phyloP scores from a whole-genome alignment of 2,113 vertebrate genomes.

The Pteronura brasiliensis region DNA sequence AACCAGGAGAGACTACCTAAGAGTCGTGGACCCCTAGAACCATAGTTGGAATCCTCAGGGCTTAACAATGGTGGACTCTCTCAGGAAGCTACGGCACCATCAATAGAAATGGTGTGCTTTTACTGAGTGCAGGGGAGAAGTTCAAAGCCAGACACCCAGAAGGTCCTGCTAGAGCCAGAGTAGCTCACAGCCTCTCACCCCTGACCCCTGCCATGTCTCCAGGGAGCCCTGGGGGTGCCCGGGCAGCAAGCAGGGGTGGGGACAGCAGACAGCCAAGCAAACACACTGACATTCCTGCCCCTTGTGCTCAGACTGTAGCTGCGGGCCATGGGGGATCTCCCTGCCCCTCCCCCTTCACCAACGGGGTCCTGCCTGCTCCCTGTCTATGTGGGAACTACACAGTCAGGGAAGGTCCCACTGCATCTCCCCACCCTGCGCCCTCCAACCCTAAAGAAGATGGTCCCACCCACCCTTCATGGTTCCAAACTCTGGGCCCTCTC shows the following conservation, averaged over 20 bases:
- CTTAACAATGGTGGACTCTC: background rate
- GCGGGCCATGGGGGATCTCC: background rate
- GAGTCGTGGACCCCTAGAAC: background rate
- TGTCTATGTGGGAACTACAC: background rate
- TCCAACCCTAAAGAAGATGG: background rate
- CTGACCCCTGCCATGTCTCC: background rate
- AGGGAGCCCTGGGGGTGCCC: background rate
- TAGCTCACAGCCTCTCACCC: background rate
- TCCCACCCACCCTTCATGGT: too few species aligned
- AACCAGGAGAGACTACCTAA: background rate
- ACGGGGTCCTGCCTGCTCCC: background rate
- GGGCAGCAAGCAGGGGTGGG: too few species aligned
- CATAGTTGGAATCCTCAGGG: background rate
- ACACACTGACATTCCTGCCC: background rate
- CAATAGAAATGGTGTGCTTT: background rate
- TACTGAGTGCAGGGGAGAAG: background rate
- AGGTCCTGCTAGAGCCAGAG: background rate
- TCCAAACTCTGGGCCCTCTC: background rate
- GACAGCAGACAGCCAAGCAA: background rate
- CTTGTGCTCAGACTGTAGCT: background rate
- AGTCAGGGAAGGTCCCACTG: rapidly evolving
- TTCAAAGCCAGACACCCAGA: background rate
- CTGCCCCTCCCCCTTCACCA: background rate
- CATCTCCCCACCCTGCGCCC: background rate
- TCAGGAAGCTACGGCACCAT: too few species aligned